Evolutionary conservation across 2,113 vertebrate species (phyloP), one percentile per base, ranked within the genome.

Genomic region (Atlantisia rogersi): DNA sequence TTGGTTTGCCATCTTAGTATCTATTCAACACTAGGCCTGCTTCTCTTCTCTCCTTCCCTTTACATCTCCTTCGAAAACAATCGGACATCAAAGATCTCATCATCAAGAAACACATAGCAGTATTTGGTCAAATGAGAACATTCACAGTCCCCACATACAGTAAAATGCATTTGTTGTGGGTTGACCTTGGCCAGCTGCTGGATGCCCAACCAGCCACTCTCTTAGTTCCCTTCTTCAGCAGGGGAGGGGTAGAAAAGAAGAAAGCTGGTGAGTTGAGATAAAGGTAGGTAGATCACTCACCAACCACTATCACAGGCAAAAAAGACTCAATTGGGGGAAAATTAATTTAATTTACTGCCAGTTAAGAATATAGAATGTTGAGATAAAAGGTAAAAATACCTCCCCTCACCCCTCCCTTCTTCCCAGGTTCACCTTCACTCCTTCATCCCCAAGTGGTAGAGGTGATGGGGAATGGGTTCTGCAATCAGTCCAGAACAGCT

Each of bases 1-100:
- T 95, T n/a, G 14, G 58, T 97, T 96, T 90, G 75, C 26, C 44
- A 75, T 65, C 58, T 95, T 46, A 77, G 48, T 50, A 63, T 31
- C 82, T 76, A 52, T 56, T 88, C 50, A 84, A 37, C 71, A 73
- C 40, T 92, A 69, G 31, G 9, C 86, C 80, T 80, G 58, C 39
- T 87, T 94, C 53, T 24, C 11, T 86, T 52, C 26, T 78, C 77
- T 79, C 22, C 37, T 91, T 65, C 88, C 52, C 65, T 86, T 86
- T 87, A 84, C 29, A 60, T 79, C 88, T 87, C 32, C 26, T 69
- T 73, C 35, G 8, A 79, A 88, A 85, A 53, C n/a, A 88, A 78
- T 42, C 52, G 76, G 24, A 52, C 82, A 82, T 48, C 70, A 90
- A 82, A 82, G 74, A 79, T 12, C 25, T 37, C 50, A 83, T 68